Base-by-base conservation (phyloP, 2,113 vertebrate genomes). In the Dunckerocampus dactyliophorus region DNA sequence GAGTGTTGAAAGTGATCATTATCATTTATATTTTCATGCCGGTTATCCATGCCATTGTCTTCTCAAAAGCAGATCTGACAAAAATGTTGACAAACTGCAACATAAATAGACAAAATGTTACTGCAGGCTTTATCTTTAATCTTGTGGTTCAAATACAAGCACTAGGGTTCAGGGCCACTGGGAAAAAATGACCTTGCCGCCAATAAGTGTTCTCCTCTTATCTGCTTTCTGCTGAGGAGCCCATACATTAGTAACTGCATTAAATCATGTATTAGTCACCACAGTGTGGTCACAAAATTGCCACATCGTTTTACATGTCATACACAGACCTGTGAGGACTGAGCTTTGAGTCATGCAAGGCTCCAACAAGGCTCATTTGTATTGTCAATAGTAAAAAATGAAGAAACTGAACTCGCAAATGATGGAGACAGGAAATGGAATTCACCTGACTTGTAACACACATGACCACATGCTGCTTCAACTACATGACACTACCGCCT, bases 111-210 rank as follows among this genome's bases (percentile, higher is more conserved):
- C 31, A 34, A 34, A 34, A 5, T 34, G 4, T 34, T 34, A 21
- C 62, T 59, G 4, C 24, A 13, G 9, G 17, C 19, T 65, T n/a
- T 20, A 63, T 21, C 53, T 78, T 50, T 68, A 50, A 75, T 70
- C 6, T 59, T 63, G 52, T 55, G 77, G 47, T 64, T 37, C 54
- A 34, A 20, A 15, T 14, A 16, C 42, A 42, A 31, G 65, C 43
- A 37, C 5, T 13, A 12, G 4, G 49, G 10, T 56, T 24, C 49
- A 12, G 39, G 24, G 20, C 57, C 28, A 46, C 6, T 0, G 16
- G 16, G 39, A 49, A 12, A 53, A 34, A 59, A 62, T 4, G 3
- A 43, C 39, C 13, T 43, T 43, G 39, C 39, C 11, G 12, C 39
- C 39, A 43, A 43, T 43, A 14, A 42, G 53, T 3, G 50, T 62